Conservation (phyloP, 2,888 invertebrate genomes). For the Acholoe squamosa region DNA sequence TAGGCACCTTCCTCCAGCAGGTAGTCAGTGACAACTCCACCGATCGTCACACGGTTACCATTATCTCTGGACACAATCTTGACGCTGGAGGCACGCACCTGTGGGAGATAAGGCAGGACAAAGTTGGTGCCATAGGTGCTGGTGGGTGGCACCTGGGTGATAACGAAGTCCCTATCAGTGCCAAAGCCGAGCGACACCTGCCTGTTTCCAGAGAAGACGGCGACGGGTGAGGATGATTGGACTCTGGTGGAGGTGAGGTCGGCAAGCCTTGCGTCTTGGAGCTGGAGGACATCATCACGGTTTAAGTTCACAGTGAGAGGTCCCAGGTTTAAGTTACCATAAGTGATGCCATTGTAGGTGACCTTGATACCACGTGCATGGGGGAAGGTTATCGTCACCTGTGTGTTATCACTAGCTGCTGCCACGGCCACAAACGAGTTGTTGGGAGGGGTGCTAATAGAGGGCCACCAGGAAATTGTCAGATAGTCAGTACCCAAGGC, state of each 20-base stretch:
- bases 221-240: background rate
- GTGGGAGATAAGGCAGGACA: conserved; percentile 19
- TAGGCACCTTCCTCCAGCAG: background rate
- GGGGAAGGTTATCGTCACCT: conserved; percentile 48
- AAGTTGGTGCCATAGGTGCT: conserved; percentile 31
- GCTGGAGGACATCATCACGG: conserved; percentile 37
- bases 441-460: background rate
- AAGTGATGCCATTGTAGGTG: conserved; percentile 19
- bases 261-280: background rate
- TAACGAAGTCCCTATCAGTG: background rate
- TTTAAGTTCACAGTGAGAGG: background rate
- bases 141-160: conserved; percentile 34
- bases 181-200: background rate
- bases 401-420: conserved; percentile 12
- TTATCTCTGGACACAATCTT: background rate
- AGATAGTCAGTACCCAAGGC: conserved; percentile 34
- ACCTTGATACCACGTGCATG: background rate
- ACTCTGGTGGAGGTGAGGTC: conserved; percentile 39
- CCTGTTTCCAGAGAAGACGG: conserved; percentile 60
- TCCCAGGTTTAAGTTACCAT: background rate
- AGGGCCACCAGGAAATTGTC: conserved; percentile 32
- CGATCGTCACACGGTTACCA: conserved; percentile 6
- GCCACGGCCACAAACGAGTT: conserved; percentile 41
- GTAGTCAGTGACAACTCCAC: background rate
- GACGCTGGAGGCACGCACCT: background rate